Evolutionary conservation across 2,113 vertebrate genomes (phyloP).

Genomic region (Pseudopodoces humilis): DNA sequence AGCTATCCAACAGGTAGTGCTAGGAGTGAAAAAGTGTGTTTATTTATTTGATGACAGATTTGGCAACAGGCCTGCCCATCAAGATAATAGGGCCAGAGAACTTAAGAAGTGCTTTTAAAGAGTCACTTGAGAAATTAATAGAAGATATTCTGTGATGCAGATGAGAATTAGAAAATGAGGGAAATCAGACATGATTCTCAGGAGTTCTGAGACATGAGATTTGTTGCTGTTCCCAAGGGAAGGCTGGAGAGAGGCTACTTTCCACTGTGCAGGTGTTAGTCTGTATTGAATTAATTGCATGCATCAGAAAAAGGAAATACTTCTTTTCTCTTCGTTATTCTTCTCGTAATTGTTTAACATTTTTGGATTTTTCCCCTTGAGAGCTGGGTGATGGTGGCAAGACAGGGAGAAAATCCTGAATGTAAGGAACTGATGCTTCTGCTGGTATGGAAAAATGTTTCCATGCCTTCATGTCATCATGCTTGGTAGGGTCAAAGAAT

Average conservation of each 20-base stretch:
- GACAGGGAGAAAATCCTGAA: neutral
- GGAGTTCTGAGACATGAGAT: neutral
- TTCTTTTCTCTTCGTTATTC: neutral
- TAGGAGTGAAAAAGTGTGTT: neutral
- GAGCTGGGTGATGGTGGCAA: neutral
- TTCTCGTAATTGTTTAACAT: neutral
- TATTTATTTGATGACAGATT: neutral
- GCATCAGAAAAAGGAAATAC: neutral
- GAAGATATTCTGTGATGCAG: neutral
- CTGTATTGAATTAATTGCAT: neutral
- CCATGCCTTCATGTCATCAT: neutral
- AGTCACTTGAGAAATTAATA: neutral
- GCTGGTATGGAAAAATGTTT: neutral
- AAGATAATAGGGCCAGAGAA: neutral
- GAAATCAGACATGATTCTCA: neutral
- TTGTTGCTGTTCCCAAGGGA: neutral
- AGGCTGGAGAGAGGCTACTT: neutral
- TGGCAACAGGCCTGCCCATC: neutral
- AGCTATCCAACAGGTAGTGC: neutral
- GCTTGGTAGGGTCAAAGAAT: neutral
- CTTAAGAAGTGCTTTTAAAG: neutral
- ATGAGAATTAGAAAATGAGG: neutral
- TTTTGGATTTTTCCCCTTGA: neutral
- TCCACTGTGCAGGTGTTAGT: neutral
- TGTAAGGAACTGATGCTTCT: neutral